Evolutionary conservation across 2,888 invertebrate genomes (phyloP), one percentile per base, ranked within the genome.

Genomic region (Rhamphomyia laevipes): DNA sequence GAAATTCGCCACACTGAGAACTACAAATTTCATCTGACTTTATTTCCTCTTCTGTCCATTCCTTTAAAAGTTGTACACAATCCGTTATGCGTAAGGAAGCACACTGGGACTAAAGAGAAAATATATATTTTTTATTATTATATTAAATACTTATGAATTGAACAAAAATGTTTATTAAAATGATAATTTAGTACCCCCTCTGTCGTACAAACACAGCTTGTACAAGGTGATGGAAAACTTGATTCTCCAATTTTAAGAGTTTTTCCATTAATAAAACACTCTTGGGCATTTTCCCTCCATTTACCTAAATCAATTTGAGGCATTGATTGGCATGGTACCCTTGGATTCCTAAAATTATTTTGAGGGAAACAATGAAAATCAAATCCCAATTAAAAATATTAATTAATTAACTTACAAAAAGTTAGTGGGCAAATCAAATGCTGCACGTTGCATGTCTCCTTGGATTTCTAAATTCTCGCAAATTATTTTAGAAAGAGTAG

Each of bases 401-500:
- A n/a, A 13, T n/a, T n/a, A 38, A 11, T 17, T 16, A 4, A 71
- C 78, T 77, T 68, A 84, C 78, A 91, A 72, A 77, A 90, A 91
- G 61, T 87, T 86, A 63, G 89, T 89, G 0, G 93, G 92, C 55
- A 93, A 74, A 66, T 95, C 92, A 63, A 95, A 91, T 1, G 87
- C 83, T 7, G 89, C 86, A 45, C 91, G 77, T 64, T 95, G 95
- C 68, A 95, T 89, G 49, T 88, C 86, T 4, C 82, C 83, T 37
- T 83, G 77, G 6, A 82, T 73, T 64, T 95, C 94, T 66, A 91
- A 81, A 72, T 94, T 95, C 57, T 92, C 87, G 62, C 95, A 96
- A 49, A 91, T 69, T 1, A 93, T 68, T 68, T 91, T 90, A 0
- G 93, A 81, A 38, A 95, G 64, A 0, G 90, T 90, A 1, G 81